A percentile compares a stretch with the other conserved stretches of the same genome.
Conservation (phyloP, 1,140 invertebrate species). For the Drosophila hydei region DNA sequence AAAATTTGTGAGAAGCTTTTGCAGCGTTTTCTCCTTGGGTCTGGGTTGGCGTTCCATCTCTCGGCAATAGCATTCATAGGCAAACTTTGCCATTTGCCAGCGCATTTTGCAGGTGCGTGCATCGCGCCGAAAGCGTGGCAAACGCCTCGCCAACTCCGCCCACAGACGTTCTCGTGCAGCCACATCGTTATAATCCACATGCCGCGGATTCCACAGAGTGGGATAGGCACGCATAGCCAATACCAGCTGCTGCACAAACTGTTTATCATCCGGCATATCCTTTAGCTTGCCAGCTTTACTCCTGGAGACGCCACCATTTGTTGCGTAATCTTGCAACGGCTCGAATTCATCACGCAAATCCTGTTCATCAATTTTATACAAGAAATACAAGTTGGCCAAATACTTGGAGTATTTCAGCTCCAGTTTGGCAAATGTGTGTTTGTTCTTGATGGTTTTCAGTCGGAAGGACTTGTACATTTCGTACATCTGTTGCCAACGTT, state of each 20-base stretch:
- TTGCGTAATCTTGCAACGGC: conserved; percentile 57
- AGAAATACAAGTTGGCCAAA: conserved; percentile 72
- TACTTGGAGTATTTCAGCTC: conserved; percentile 81
- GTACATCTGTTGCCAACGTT: conserved; percentile 80
- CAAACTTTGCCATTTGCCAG: conserved; percentile 78
- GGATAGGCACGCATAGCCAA: conserved; percentile 62
- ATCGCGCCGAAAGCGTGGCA: conserved; percentile 70
- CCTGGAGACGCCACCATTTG: background rate
- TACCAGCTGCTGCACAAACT: conserved; percentile 68
- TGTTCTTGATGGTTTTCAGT: conserved; percentile 75
- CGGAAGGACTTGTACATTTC: conserved; percentile 82
- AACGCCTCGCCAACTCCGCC: conserved; percentile 61
- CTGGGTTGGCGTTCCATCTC: conserved; percentile 58
- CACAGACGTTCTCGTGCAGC: conserved; percentile 64
- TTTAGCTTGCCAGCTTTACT: conserved; percentile 51
- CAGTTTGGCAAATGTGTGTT: conserved; percentile 60
- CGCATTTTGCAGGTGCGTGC: conserved; percentile 64
- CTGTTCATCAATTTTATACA: conserved; percentile 79
- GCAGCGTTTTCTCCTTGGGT: conserved; percentile 60
- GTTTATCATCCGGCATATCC: conserved; percentile 76
- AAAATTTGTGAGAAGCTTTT: conserved; percentile 65
- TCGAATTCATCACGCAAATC: conserved; percentile 76
- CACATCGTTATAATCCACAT: conserved; percentile 71
- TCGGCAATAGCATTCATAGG: conserved; percentile 70
- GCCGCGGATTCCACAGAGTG: conserved; percentile 66